These are phyloP conservation scores for Sus scrofa DNA, from an alignment of 2,113 vertebrate species.

Conservation along the genomic window T2T-Sscrofa CM000822.6:71603501-71604000, in stretches of 20 bases:
- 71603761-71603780: slow-evolving; percentile 79
- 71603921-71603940: slow-evolving; percentile 62
- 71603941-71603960: slow-evolving; percentile 66
- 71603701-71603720: slow-evolving; percentile 69
- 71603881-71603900: slow-evolving; percentile 64
- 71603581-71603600: neutral
- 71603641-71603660: slow-evolving; percentile 28
- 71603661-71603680: slow-evolving; percentile 66
- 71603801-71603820: slow-evolving; percentile 67
- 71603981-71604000: slow-evolving; percentile 43
- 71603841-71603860: slow-evolving; percentile 71
- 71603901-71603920: slow-evolving; percentile 78
- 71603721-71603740: slow-evolving; percentile 75
- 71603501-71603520: neutral
- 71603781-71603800: slow-evolving; percentile 74
- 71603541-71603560: too few relatives aligned
- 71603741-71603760: slow-evolving; percentile 72
- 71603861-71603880: slow-evolving; percentile 68
- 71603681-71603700: slow-evolving; percentile 70
- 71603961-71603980: slow-evolving; percentile 53
- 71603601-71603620: neutral
- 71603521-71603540: neutral
- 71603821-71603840: slow-evolving; percentile 75
- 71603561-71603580: neutral
- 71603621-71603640: neutral